Conservation (phyloP, 2,888 invertebrate genomes). For the Hemistola chrysoprasaria region DNA sequence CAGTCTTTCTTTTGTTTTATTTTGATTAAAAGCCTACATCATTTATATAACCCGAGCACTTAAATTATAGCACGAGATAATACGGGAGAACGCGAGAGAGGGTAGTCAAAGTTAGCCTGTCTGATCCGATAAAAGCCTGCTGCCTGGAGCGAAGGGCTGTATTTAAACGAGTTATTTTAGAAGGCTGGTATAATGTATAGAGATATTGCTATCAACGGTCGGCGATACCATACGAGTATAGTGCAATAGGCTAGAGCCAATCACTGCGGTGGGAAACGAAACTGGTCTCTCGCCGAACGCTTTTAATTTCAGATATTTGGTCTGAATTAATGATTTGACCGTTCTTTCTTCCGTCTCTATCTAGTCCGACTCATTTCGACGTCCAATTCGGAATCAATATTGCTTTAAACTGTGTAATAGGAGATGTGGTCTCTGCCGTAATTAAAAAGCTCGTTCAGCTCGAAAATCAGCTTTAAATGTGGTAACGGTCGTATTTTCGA, state of each 20-base stretch:
- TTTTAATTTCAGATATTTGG: conserved; percentile 44
- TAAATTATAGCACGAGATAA: conserved; percentile 10
- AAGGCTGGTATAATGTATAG: conserved; percentile 30
- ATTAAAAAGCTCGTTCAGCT: conserved; percentile 53
- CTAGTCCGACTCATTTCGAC: conserved; percentile 43
- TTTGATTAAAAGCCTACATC: conserved; percentile 41
- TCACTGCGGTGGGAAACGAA: too few relatives aligned
- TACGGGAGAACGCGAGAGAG: conserved; percentile 26
- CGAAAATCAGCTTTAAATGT: conserved; percentile 32
- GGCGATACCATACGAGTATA: too few relatives aligned
- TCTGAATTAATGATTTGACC: conserved; percentile 52
- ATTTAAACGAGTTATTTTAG: conserved; percentile 61
- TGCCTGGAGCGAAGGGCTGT: conserved; percentile 31
- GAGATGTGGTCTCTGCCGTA: conserved; percentile 46
- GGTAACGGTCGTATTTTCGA: conserved; percentile 30
- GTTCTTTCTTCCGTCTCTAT: conserved; percentile 22
- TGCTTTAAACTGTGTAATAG: conserved; percentile 48
- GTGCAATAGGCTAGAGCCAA: too few relatives aligned
- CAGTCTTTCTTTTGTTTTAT: conserved; percentile 16
- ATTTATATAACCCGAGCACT: conserved; percentile 13
- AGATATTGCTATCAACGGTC: conserved; percentile 30
- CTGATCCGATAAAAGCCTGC: conserved; percentile 61
- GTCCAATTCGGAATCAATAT: conserved; percentile 56
- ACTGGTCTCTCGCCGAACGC: conserved; percentile 6
- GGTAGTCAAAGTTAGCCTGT: conserved; percentile 44